Conservation (phyloP, 2,888 invertebrate species). For the Baccha elongata region DNA sequence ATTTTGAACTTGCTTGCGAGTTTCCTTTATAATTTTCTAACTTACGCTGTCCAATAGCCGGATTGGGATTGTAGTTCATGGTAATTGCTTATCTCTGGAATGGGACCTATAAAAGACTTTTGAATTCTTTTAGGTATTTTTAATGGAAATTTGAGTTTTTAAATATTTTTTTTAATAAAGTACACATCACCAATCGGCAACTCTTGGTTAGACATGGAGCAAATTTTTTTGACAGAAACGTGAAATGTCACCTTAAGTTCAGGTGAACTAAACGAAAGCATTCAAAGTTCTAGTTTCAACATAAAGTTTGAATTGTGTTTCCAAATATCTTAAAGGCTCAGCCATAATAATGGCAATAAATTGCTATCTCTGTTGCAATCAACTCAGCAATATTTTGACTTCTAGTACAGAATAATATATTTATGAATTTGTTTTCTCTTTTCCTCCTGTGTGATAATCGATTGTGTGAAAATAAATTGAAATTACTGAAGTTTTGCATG, state of each 20-base stretch:
- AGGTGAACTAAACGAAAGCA: neutral
- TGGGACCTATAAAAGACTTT: slow-evolving; percentile 31
- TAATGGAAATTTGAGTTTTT: slow-evolving; percentile 22
- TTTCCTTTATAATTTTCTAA: slow-evolving; percentile 80
- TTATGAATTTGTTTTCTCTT: too few species aligned
- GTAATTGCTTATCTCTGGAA: slow-evolving; percentile 28
- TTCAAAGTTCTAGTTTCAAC: too few species aligned
- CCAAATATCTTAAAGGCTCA: too few species aligned
- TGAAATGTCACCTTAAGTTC: slow-evolving; percentile 4
- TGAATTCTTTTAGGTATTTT: slow-evolving; percentile 18
- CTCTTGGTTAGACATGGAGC: slow-evolving; percentile 27
- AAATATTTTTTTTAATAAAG: slow-evolving; percentile 53
- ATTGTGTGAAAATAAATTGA: too few species aligned
- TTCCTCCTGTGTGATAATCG: too few species aligned
- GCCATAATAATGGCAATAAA: too few species aligned
- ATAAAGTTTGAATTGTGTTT: too few species aligned
- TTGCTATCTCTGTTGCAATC: too few species aligned
- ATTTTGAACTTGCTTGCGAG: slow-evolving; percentile 77
- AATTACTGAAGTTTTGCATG: too few species aligned
- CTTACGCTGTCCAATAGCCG: slow-evolving; percentile 81
- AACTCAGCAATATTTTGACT: too few species aligned
- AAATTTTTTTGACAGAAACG: slow-evolving; percentile 15
- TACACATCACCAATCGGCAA: slow-evolving; percentile 74
- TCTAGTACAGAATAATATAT: too few species aligned
- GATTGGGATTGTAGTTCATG: slow-evolving; percentile 82